Conservation (phyloP, 53 echinoderm and acorn worm species). For the Pentamera pediparva region DNA sequence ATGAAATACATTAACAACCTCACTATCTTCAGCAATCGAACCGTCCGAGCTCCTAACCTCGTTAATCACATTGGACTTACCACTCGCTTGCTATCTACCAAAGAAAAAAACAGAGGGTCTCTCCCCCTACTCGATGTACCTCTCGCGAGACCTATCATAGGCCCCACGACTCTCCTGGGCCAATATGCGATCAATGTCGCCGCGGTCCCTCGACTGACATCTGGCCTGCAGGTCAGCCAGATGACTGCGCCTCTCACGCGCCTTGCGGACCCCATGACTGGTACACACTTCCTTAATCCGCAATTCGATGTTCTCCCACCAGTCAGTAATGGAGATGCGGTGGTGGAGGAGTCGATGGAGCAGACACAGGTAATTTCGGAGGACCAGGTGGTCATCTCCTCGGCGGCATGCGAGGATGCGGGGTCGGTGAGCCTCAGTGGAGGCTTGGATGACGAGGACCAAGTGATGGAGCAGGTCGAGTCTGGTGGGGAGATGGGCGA, state of each 20-base stretch:
- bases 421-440: too few species aligned
- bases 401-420: too few species aligned
- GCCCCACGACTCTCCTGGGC: too few species aligned
- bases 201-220: not conserved
- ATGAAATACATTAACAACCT: constrained; percentile 2
- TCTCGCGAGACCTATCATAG: too few species aligned
- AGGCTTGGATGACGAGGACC: too few species aligned
- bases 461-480: too few species aligned
- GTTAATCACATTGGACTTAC: not conserved
- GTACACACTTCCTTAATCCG: not conserved
- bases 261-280: not conserved
- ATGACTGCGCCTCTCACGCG: not conserved
- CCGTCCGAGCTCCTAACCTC: not conserved
- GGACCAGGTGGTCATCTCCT: too few species aligned
- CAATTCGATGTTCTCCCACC: not conserved
- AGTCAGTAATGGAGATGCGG: not conserved
- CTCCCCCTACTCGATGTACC: too few species aligned
- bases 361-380: too few species aligned
- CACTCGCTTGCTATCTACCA: not conserved
- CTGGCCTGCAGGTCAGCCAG: not conserved
- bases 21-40: not conserved
- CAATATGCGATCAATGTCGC: not conserved
- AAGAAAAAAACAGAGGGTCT: not conserved
- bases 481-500: too few species aligned
- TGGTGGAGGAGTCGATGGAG: too few species aligned